Percentiles rank a stretch among this genome's conserved stretches.
Evolutionary conservation across 2,797 vertebrate genomes (phyloP).

Genomic region (Meriones psammophilus): DNA sequence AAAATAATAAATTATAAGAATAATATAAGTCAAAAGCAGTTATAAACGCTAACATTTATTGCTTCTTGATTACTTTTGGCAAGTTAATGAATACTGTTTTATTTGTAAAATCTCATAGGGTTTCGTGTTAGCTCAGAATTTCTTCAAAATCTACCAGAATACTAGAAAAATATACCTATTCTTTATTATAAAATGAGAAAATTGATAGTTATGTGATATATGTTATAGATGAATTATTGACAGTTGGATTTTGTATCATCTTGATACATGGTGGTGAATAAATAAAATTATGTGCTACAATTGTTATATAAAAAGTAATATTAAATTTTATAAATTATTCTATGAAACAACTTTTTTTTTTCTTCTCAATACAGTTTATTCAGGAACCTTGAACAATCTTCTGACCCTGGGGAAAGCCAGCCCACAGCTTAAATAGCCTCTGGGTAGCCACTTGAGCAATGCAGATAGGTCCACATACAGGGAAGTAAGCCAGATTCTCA

Average conservation of each 20-base stretch:
- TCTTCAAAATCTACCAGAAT: not conserved
- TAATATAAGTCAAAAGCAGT: not conserved
- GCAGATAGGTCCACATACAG: too few relatives aligned
- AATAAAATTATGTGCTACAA: not conserved
- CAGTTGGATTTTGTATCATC: not conserved
- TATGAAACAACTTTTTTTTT: not conserved
- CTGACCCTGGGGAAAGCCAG: too few relatives aligned
- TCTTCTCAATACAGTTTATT: too few relatives aligned
- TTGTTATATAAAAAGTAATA: not conserved
- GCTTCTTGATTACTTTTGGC: not conserved
- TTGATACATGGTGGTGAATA: not conserved
- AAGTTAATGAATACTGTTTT: not conserved
- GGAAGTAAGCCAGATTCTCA: too few relatives aligned
- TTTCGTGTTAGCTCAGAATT: constrained; percentile 21
- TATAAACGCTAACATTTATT: not conserved
- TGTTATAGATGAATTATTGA: not conserved
- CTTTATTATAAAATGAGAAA: not conserved
- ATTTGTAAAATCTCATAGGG: not conserved
- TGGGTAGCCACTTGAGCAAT: too few relatives aligned
- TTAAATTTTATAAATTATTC: not conserved
- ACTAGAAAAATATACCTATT: not conserved
- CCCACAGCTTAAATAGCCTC: too few relatives aligned
- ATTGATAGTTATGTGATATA: too few relatives aligned
- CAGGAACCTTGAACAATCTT: too few relatives aligned
- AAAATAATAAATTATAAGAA: not conserved